Conservation (phyloP, 1,140 invertebrate genomes). For the Fopius arisanus region DNA sequence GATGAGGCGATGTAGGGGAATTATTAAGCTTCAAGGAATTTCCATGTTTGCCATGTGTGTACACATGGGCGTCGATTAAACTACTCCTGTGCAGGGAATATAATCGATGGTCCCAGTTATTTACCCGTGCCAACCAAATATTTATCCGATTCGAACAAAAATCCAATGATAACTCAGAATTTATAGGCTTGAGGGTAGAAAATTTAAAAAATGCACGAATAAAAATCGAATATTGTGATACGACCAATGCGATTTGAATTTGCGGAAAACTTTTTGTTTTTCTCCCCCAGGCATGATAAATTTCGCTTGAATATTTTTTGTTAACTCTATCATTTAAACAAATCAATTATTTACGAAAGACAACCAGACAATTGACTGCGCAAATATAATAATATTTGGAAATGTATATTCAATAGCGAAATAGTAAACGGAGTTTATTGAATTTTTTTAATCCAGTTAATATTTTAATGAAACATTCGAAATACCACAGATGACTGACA, state of each 20-base stretch:
- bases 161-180: background rate
- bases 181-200: background rate
- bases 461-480: no score
- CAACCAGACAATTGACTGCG: no score
- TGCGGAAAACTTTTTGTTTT: background rate
- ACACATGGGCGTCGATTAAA: background rate
- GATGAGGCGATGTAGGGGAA: no score
- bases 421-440: no score
- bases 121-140: background rate
- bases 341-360: no score
- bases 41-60: background rate
- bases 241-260: background rate
- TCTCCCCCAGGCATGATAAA: background rate
- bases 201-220: background rate
- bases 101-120: background rate
- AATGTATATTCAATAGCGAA: no score
- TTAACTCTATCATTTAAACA: no score
- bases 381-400: no score
- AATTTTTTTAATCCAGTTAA: no score
- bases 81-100: background rate
- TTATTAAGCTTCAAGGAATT: no score
- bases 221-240: background rate
- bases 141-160: constrained; percentile 1
- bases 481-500: no score
- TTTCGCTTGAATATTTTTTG: background rate